These are phyloP conservation scores for Hydrotaea cyrtoneurina DNA, from an alignment of 2,888 invertebrate genomes.

Conservation along the genomic window DNA sequence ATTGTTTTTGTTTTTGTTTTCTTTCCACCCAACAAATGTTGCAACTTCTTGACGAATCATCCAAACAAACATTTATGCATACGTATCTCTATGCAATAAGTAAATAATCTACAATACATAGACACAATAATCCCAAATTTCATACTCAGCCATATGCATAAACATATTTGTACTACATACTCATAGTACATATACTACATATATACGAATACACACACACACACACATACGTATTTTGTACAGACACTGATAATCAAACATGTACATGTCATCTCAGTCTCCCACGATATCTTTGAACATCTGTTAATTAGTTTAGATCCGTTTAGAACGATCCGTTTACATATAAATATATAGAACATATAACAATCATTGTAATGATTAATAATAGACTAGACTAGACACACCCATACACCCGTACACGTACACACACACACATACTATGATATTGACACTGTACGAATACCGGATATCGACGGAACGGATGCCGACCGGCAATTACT, in stretches of 20 bases:
- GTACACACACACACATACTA: background rate
- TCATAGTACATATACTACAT: no score
- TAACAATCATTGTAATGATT: background rate
- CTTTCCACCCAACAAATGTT: no score
- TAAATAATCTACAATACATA: no score
- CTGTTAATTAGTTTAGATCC: slow-evolving; percentile 32
- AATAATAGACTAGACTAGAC: background rate
- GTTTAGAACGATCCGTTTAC: slow-evolving; percentile 19
- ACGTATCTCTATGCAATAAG: no score
- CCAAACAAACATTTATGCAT: no score
- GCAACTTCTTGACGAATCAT: no score
- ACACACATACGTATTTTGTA: background rate
- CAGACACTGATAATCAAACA: slow-evolving; percentile 33
- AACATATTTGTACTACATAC: no score
- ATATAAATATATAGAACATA: background rate
- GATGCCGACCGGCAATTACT: background rate
- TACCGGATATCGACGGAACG: background rate
- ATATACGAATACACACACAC: background rate
- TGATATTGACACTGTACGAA: background rate
- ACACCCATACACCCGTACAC: background rate
- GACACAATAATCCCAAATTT: no score
- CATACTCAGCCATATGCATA: no score
- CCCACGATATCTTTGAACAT: background rate
- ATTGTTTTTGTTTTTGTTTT: no score
- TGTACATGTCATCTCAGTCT: slow-evolving; percentile 28